These are phyloP conservation scores for Pseudococcus viburni DNA, from an alignment of 2,888 invertebrate species.

Conservation along the genomic window DNA sequence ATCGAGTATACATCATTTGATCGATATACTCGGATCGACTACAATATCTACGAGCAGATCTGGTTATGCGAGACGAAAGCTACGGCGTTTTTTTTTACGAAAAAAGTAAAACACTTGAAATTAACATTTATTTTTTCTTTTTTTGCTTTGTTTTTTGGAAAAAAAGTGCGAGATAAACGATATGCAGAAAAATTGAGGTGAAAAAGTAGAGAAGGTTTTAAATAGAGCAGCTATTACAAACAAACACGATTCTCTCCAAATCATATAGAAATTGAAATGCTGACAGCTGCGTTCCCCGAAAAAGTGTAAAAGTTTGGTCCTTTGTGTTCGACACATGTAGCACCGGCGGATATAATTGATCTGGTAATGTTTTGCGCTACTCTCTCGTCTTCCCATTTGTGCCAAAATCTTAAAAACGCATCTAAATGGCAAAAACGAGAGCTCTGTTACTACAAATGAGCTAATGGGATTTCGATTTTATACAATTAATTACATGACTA, in stretches of 20 bases:
- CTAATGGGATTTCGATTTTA: slow-evolving; percentile 55
- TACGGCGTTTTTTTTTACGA: background rate
- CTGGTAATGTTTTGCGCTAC: slow-evolving; percentile 55
- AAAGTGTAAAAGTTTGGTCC: slow-evolving; percentile 61
- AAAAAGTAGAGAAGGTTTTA: slow-evolving; percentile 53
- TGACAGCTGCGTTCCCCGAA: slow-evolving; percentile 50
- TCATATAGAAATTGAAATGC: slow-evolving; percentile 58
- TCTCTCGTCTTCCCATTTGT: slow-evolving; percentile 36
- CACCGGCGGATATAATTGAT: slow-evolving; percentile 51
- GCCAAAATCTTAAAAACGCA: slow-evolving; percentile 61
- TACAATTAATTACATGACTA: slow-evolving; percentile 53
- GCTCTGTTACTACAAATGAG: slow-evolving; percentile 55
- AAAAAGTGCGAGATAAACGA: slow-evolving; percentile 49
- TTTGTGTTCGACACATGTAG: slow-evolving; percentile 38
- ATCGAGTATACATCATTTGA: background rate
- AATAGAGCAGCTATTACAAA: slow-evolving; percentile 57
- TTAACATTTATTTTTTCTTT: slow-evolving; percentile 47
- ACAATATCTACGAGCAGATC: background rate
- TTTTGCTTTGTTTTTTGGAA: background rate
- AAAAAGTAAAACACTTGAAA: slow-evolving; percentile 42
- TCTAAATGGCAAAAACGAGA: slow-evolving; percentile 61
- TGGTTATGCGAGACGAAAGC: slow-evolving; percentile 20
- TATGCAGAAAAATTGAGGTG: slow-evolving; percentile 54
- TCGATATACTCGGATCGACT: slow-evolving; percentile 8
- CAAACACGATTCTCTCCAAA: slow-evolving; percentile 59